Evolutionary conservation across 1,140 invertebrate species (phyloP).

Genomic region (Formica exsecta): DNA sequence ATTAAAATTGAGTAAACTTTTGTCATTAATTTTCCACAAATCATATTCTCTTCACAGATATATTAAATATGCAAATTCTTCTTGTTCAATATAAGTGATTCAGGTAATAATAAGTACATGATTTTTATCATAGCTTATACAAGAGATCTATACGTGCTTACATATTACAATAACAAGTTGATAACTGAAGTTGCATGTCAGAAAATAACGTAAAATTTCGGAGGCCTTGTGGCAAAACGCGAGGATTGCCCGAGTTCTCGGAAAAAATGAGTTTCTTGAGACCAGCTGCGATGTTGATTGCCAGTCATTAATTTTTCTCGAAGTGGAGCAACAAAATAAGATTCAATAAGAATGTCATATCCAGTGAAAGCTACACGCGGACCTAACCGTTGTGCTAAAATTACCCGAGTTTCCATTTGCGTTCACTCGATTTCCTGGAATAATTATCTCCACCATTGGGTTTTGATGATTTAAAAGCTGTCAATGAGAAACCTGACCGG

Average conservation of each 20-base stretch:
- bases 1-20: background rate
- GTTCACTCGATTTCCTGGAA: slow-evolving; percentile 20
- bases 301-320: slow-evolving; percentile 5
- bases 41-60: background rate
- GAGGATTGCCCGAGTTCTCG: background rate
- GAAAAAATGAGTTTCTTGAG: background rate
- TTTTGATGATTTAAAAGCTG: background rate
- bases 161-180: background rate
- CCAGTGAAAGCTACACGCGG: slow-evolving; percentile 49
- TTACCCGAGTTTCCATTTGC: slow-evolving; percentile 51
- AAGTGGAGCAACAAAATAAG: slow-evolving; percentile 40
- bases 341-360: slow-evolving; percentile 23
- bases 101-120: background rate
- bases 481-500: background rate
- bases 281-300: background rate
- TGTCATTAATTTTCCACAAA: background rate
- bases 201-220: background rate
- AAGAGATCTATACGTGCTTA: slow-evolving; percentile 10
- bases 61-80: background rate
- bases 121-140: background rate
- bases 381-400: slow-evolving; percentile 30
- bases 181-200: background rate
- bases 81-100: background rate
- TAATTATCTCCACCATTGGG: slow-evolving; percentile 14
- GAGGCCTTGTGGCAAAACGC: background rate